These are phyloP conservation scores for Agrochola lota DNA, from an alignment of 2,888 invertebrate species.

Conservation along the genomic window DNA sequence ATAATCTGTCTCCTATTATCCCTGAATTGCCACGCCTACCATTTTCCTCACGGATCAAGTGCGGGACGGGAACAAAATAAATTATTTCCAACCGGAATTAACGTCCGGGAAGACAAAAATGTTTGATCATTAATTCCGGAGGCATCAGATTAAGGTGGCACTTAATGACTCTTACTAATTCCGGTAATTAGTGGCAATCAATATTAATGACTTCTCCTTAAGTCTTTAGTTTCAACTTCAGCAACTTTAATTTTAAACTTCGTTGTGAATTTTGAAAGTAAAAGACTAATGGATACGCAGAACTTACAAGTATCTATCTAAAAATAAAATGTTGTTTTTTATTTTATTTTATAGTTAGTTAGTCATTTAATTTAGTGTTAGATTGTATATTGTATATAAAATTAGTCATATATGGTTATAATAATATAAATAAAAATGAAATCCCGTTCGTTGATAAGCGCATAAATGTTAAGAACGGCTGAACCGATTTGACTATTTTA, in stretches of 20 bases:
- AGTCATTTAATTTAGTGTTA: too few species aligned
- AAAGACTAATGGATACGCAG: not conserved
- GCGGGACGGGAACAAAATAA: constrained; percentile 30
- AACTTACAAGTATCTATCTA: too few species aligned
- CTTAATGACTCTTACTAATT: constrained; percentile 43
- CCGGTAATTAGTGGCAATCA: constrained; percentile 26
- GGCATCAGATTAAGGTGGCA: constrained; percentile 20
- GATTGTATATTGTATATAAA: too few species aligned
- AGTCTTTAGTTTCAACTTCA: not conserved
- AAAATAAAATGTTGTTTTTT: too few species aligned
- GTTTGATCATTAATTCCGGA: constrained; percentile 41
- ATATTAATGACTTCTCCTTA: constrained; percentile 34
- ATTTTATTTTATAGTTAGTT: too few species aligned
- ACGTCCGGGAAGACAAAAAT: constrained; percentile 26
- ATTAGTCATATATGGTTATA: too few species aligned
- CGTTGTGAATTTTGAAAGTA: not conserved
- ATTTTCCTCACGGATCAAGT: constrained; percentile 34
- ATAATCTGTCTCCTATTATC: constrained; percentile 24
- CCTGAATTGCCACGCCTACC: not conserved
- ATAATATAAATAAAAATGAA: not conserved
- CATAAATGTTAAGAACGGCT: not conserved
- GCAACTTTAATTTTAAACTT: constrained; percentile 3
- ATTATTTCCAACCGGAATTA: constrained; percentile 42
- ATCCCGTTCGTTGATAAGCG: not conserved
- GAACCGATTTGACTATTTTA: not conserved